Percentiles rank a stretch among this genome's conserved stretches.
phyloP scores from a whole-genome alignment of 2,113 vertebrate species.

The Lepisosteus oculatus region DNA sequence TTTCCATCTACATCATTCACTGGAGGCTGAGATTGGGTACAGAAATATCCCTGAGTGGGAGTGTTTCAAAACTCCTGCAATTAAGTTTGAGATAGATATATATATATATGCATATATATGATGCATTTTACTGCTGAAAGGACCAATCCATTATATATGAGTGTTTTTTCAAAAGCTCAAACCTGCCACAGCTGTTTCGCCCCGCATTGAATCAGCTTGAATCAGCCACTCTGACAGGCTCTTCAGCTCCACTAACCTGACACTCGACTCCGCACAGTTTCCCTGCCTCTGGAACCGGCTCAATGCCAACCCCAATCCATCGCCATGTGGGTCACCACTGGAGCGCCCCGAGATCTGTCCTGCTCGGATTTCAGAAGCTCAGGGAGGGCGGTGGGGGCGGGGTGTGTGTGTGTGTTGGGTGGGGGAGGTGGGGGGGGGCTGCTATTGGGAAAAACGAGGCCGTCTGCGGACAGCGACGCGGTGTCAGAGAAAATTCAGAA shows the following conservation, averaged over 20 bases:
- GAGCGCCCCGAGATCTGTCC: not conserved
- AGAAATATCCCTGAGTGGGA: constrained; percentile 25
- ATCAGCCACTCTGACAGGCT: not conserved
- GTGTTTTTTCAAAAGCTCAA: constrained; percentile 3
- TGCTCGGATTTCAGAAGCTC: not conserved
- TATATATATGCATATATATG: constrained; percentile 14
- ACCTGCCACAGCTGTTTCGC: not conserved
- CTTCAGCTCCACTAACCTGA: not conserved
- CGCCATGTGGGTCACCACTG: not conserved
- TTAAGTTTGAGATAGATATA: constrained; percentile 13
- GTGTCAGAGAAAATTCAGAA: too few relatives aligned
- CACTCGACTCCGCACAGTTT: not conserved
- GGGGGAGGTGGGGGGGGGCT: too few relatives aligned
- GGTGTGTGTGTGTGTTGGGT: too few relatives aligned
- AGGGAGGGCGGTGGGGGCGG: too few relatives aligned
- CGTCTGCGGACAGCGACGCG: too few relatives aligned
- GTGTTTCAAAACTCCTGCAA: constrained; percentile 4
- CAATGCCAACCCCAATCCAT: not conserved
- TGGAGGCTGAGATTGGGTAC: constrained; percentile 14
- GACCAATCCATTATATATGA: constrained; percentile 6
- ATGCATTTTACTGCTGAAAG: constrained; percentile 11
- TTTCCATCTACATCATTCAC: not conserved
- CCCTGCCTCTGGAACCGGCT: not conserved
- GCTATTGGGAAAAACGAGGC: too few relatives aligned
- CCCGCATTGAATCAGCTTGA: constrained; percentile 3